These are phyloP conservation scores for Cremastobaeus sp. DNA, from an alignment of 2,888 invertebrate genomes.

Conservation along the genomic window DNA sequence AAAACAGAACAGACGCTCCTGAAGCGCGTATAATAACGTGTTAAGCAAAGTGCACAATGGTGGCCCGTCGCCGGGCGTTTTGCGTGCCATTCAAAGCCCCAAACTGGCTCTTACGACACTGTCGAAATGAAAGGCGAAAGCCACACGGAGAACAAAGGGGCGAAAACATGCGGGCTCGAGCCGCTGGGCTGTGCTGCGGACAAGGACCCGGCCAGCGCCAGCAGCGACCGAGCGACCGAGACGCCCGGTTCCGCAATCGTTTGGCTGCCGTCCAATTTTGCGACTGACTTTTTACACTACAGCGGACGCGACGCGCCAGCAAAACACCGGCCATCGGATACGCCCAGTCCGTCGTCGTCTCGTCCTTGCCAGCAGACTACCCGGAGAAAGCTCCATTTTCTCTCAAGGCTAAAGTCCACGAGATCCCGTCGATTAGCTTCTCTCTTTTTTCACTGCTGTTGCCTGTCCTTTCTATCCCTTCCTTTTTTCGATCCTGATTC, in stretches of 20 bases:
- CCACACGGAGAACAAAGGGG: constrained; percentile 47
- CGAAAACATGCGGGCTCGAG: constrained; percentile 43
- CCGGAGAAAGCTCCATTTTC: constrained; percentile 2
- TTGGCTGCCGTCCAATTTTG: constrained; percentile 74
- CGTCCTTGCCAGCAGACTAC: constrained; percentile 10
- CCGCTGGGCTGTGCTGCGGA: constrained; percentile 1
- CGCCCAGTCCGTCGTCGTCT: constrained; percentile 58
- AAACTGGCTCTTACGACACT: constrained; percentile 30
- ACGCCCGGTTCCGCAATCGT: constrained; percentile 72
- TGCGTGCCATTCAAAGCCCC: constrained; percentile 17
- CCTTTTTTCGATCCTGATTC: no score
- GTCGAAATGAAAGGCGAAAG: constrained; percentile 47
- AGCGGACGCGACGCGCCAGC: constrained; percentile 68
- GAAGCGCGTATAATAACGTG: constrained; percentile 12
- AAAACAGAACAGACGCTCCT: constrained; percentile 29
- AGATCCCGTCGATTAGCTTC: constrained; percentile 17
- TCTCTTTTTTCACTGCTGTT: no score
- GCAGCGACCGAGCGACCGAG: constrained; percentile 23
- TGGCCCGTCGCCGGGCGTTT: constrained; percentile 6
- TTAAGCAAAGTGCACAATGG: constrained; percentile 10
- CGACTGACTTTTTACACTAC: constrained; percentile 69
- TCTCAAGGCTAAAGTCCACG: constrained; percentile 1
- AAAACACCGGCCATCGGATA: constrained; percentile 65
- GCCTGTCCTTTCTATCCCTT: neutral
- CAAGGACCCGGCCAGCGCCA: constrained; percentile 60